A percentile compares a stretch with the other conserved stretches of the same genome.
Conservation (phyloP, 1,140 invertebrate genomes). For the Linepithema humile region DNA sequence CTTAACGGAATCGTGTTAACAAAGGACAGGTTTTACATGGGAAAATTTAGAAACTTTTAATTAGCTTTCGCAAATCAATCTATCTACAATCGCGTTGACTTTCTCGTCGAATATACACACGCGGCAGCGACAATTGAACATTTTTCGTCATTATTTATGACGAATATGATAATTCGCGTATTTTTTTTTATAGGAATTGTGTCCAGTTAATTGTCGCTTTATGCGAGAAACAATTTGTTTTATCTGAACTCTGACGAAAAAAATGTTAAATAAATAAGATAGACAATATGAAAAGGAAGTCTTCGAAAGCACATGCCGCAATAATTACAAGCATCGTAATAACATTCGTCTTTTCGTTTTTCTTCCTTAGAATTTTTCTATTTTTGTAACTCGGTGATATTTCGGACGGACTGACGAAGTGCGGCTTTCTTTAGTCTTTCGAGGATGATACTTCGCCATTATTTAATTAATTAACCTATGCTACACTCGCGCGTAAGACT, state of each 20-base stretch:
- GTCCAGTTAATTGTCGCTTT: not conserved
- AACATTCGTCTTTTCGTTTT: constrained; percentile 5
- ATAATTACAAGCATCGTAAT: too few species aligned
- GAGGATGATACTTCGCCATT: not conserved
- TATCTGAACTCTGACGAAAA: not conserved
- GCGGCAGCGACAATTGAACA: not conserved
- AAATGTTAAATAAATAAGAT: not conserved
- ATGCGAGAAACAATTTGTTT: constrained; percentile 9
- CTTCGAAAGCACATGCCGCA: not conserved
- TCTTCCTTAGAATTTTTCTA: not conserved
- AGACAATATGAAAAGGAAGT: not conserved
- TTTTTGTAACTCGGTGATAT: constrained; percentile 33
- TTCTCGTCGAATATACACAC: not conserved
- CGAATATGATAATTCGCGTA: not conserved
- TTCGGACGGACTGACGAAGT: constrained; percentile 7
- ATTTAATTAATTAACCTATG: constrained; percentile 16
- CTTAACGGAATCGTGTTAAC: constrained; percentile 24
- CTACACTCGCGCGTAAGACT: not conserved
- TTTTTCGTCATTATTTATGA: not conserved
- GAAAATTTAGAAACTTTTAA: not conserved
- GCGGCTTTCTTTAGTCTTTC: constrained; percentile 21
- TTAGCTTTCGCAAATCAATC: not conserved
- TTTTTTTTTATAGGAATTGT: constrained; percentile 2
- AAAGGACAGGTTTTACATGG: constrained; percentile 27
- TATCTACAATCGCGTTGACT: constrained; percentile 4